Percentiles rank a stretch among this genome's conserved stretches.
phyloP scores from a whole-genome alignment of 2,888 invertebrate species.

The Stegana nigrithorax region DNA sequence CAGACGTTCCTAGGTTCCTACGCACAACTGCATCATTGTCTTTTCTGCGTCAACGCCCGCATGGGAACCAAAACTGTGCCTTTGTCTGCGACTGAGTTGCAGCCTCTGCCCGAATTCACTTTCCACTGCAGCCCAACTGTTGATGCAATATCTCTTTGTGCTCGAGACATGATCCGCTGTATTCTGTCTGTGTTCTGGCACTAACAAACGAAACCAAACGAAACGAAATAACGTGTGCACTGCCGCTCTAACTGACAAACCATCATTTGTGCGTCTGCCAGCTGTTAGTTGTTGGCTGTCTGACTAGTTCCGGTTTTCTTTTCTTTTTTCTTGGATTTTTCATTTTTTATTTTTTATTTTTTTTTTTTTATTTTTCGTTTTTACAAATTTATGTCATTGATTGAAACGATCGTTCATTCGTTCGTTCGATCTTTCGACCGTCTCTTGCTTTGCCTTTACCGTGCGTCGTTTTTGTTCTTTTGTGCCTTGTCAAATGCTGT shows the following conservation, averaged over 20 bases:
- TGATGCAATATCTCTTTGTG: neutral
- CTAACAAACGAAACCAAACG: neutral
- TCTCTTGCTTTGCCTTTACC: too few species aligned
- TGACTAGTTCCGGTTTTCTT: constrained; percentile 16
- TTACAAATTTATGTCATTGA: constrained; percentile 55
- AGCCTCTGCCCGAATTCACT: constrained; percentile 5
- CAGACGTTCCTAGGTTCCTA: constrained; percentile 10
- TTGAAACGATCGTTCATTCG: constrained; percentile 33
- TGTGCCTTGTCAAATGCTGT: constrained; percentile 44
- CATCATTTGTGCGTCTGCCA: constrained; percentile 15
- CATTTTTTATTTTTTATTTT: too few species aligned
- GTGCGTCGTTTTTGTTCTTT: constrained; percentile 32
- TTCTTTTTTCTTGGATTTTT: constrained; percentile 19
- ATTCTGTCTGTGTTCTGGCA: neutral
- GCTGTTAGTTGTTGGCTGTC: constrained; percentile 24
- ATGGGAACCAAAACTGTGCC: constrained; percentile 42
- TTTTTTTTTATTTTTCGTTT: constrained; percentile 33
- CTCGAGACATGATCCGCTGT: neutral
- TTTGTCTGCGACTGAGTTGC: constrained; percentile 11
- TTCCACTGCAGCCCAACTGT: constrained; percentile 1
- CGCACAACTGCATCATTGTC: neutral
- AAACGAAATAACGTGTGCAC: neutral
- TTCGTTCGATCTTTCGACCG: neutral
- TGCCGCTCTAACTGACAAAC: neutral
- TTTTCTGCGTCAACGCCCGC: constrained; percentile 56